Base-by-base conservation (phyloP, 1,140 invertebrate species). In the Drosophila teissieri region DNA sequence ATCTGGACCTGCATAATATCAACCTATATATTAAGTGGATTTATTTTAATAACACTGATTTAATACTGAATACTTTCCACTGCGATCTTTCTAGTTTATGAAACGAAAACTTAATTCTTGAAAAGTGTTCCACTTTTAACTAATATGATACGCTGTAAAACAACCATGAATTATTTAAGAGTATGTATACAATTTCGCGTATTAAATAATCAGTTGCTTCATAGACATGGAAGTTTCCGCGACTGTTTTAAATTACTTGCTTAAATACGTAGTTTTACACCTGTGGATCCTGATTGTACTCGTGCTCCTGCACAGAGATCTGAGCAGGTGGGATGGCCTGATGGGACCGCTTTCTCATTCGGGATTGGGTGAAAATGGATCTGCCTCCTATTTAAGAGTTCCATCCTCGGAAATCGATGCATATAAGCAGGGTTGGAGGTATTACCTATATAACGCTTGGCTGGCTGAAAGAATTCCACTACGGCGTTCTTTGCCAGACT, bases 381-480 rank as follows among this genome's bases (percentile, higher is more conserved):
- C 57, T 1, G 44, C 34, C 22, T 22, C 57, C 4, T 60, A 36
- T n/a, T 37, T 37, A 17, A 19, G 15, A 39, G 45, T 49, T 11
- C 45, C 57, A 2, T 27, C 31, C 0, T 15, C 10, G 10, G 69
- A 67, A 17, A 31, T 60, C 10, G 36, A 0, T 14, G 54, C 15
- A 2, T 73, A 57, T 48, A 31, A 31, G 27, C 19, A 27, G 12
- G 31, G 40, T 27, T 73, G 31, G 39, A 10, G 63, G 52, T 42
- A 65, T 27, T 39, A 17, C 15, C 3, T 10, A 11, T 51, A 51
- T 12, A 51, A 34, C 4, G 1, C 48, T 31, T 74, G 65, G 72
- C 14, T 74, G 39, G 46, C 73, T 1, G 58, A 63, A 5, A 37
- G 67, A n/a, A 42, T 75, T 12, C 40, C 67, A 0, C 3, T 75